A percentile compares a stretch with the other conserved stretches of the same genome.
Evolutionary conservation across 2,113 vertebrate genomes (phyloP).

Genomic region (Apeltes quadracus): DNA sequence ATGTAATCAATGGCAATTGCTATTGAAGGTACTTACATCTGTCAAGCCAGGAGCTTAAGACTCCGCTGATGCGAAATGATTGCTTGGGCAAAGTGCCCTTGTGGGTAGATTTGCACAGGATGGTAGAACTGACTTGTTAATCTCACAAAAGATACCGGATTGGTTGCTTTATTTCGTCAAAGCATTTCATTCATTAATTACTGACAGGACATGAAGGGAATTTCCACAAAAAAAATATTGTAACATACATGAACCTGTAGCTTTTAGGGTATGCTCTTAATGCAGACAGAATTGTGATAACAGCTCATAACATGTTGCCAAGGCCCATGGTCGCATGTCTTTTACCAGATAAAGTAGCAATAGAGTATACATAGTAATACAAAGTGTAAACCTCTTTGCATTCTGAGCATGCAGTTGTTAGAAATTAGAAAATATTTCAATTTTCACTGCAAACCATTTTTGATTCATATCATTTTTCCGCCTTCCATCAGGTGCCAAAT

Average conservation of each 20-base stretch:
- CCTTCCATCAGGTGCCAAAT: constrained; percentile 94
- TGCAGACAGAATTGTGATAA: neutral
- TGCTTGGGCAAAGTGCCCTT: neutral
- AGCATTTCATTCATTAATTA: neutral
- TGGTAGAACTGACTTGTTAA: neutral
- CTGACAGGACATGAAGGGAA: neutral
- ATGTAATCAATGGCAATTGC: neutral
- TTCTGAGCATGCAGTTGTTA: constrained; percentile 59
- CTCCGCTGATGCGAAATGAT: neutral
- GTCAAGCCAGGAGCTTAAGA: neutral
- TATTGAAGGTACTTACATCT: neutral
- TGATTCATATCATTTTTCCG: constrained; percentile 98
- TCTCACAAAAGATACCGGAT: neutral
- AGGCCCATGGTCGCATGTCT: neutral
- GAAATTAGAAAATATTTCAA: constrained; percentile 81
- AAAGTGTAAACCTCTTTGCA: constrained; percentile 20
- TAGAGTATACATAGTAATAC: neutral
- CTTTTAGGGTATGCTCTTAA: neutral
- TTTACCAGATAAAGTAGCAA: neutral
- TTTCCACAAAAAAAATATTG: neutral
- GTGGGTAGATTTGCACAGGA: neutral
- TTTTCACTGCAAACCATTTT: constrained; percentile 88
- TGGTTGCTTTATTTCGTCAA: neutral
- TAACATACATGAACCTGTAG: neutral
- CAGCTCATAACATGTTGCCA: neutral